phyloP scores from a whole-genome alignment of 2,888 invertebrate species.

The Leucoptera coffeella region DNA sequence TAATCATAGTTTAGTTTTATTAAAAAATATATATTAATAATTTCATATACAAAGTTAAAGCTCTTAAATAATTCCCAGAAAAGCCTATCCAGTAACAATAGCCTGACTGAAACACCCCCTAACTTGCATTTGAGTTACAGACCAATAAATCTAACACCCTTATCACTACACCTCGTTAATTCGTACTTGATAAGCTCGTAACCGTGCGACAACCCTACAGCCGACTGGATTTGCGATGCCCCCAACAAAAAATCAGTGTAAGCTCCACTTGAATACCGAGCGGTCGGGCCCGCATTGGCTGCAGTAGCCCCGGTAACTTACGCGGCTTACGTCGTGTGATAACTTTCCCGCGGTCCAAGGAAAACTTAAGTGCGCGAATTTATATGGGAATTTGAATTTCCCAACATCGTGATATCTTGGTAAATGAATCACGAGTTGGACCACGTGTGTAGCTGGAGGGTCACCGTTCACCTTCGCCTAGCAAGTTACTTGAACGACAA shows the following conservation, averaged over 20 bases:
- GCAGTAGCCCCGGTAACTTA: background rate
- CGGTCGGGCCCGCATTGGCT: conserved; percentile 29
- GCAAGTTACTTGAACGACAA: no score
- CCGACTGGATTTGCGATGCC: conserved; percentile 29
- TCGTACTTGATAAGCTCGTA: no score
- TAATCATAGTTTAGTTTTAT: no score
- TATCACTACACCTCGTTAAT: no score
- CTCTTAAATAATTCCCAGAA: no score
- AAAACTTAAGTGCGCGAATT: conserved; percentile 9
- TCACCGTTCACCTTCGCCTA: conserved; percentile 28
- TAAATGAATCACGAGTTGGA: conserved; percentile 29
- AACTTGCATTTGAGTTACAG: no score
- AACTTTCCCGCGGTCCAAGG: conserved; percentile 8
- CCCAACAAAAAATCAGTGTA: conserved; percentile 51
- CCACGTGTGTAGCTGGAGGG: conserved; percentile 35
- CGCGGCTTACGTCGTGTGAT: background rate
- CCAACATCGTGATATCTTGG: conserved; percentile 17
- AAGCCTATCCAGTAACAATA: no score
- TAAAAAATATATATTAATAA: no score
- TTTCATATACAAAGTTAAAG: no score
- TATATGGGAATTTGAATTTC: background rate
- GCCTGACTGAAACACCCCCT: no score
- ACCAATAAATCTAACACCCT: no score
- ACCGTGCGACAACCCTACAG: conserved; percentile 1
- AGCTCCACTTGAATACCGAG: conserved; percentile 31